Percentiles rank a stretch among this genome's conserved stretches.
Evolutionary conservation across 1,140 invertebrate genomes (phyloP).

Genomic region (Bradysia coprophila): DNA sequence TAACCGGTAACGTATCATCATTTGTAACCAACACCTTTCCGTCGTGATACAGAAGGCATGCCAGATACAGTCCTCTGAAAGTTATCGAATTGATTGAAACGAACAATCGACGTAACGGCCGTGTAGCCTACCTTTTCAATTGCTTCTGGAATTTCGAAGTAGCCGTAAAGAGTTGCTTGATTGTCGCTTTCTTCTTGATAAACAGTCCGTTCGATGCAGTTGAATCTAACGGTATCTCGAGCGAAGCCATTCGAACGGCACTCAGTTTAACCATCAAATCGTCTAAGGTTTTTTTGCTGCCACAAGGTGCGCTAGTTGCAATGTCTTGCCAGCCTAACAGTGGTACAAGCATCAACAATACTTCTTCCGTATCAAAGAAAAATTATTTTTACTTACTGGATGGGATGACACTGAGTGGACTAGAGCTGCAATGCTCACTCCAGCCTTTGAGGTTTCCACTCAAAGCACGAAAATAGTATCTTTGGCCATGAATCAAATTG

Average conservation of each 20-base stretch:
- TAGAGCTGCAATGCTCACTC: conserved; percentile 52
- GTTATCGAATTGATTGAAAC: too few relatives aligned
- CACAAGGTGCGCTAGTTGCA: conserved; percentile 37
- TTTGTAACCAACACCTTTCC: conserved; percentile 89
- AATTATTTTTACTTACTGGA: conserved; percentile 50
- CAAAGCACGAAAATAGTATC: conserved; percentile 72
- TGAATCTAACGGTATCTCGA: conserved; percentile 31
- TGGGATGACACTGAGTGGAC: conserved; percentile 64
- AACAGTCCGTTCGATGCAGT: conserved; percentile 37
- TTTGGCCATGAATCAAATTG: conserved; percentile 58
- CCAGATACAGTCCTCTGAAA: conserved; percentile 76
- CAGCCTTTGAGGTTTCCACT: conserved; percentile 81
- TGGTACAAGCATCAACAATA: neutral
- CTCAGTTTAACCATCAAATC: conserved; percentile 46
- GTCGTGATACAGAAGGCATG: conserved; percentile 82
- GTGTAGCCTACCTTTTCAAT: conserved; percentile 46
- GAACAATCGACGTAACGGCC: neutral
- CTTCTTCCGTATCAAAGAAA: conserved; percentile 1
- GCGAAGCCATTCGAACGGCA: conserved; percentile 37
- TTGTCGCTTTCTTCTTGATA: conserved; percentile 72
- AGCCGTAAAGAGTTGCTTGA: conserved; percentile 84
- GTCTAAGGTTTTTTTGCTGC: conserved; percentile 50
- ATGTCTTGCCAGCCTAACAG: conserved; percentile 58
- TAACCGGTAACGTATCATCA: conserved; percentile 89
- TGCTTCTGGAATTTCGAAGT: conserved; percentile 91